phyloP scores from a whole-genome alignment of 2,113 vertebrate species.

The Amblyornis subalaris region DNA sequence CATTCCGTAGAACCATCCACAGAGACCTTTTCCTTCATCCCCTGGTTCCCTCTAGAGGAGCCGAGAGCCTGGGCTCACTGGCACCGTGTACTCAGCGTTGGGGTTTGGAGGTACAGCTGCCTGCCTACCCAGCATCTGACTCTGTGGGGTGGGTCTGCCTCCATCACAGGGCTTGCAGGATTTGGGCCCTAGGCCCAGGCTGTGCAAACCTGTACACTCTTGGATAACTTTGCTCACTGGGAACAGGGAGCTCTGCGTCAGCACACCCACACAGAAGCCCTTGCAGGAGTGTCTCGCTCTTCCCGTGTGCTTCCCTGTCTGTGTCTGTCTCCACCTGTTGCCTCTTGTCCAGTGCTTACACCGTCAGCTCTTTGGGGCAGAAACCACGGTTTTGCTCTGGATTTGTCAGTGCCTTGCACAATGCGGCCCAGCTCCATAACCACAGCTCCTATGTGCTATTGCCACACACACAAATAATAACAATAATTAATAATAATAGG shows the following conservation, averaged over 20 bases:
- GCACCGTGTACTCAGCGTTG: accelerated
- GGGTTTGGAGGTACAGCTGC: not conserved
- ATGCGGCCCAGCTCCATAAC: not conserved
- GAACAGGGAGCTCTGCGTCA: not conserved
- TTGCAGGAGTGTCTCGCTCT: not conserved
- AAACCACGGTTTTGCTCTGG: conserved; percentile 2
- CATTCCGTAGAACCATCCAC: not conserved
- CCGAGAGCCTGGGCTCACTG: not conserved
- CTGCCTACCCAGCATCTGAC: not conserved
- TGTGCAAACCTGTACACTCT: not conserved
- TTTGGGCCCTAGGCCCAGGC: not conserved
- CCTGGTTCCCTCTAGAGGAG: accelerated
- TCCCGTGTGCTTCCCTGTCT: not conserved
- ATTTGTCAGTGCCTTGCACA: conserved; percentile 19
- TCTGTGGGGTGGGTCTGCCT: not conserved
- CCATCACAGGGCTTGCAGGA: not conserved
- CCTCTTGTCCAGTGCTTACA: not conserved
- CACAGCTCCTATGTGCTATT: conserved; percentile 16
- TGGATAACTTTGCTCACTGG: not conserved
- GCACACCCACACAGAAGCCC: conserved; percentile 19
- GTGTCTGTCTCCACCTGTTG: conserved; percentile 39
- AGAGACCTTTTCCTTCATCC: not conserved
- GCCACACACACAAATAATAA: conserved; percentile 56
- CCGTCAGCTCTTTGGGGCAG: conserved; percentile 40
- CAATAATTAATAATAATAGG: conserved; percentile 60